Evolutionary conservation across 2,888 invertebrate genomes (phyloP), one percentile per base, ranked within the genome.

Genomic region (Papilio demoleus): DNA sequence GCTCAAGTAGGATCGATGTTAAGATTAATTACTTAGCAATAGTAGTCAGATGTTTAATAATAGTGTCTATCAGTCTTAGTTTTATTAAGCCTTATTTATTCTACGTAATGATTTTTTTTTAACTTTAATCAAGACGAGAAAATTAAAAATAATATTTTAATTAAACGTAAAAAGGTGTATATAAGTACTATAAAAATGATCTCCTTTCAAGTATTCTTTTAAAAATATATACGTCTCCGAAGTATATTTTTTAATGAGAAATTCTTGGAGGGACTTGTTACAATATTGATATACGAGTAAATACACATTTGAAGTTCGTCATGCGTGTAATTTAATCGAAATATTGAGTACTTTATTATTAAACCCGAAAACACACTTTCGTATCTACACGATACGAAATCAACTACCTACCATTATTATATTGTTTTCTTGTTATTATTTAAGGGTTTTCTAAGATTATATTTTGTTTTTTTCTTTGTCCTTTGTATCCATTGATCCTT

Each of bases 261-360:
- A 24, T 40, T 60, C 14, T 40, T 5, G n/a, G 38, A 40, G 24
- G 38, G 4, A 58, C 12, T 22, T 59, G 27, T n/a, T 12, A 56
- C 4, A 17, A 34, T 34, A 58, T 58, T 47, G 3, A 36, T 38
- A 12, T 38, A 38, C 38, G n/a, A 12, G 19, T 22, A 40, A 60
- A 24, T 24, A 24, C 22, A 9, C 27, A 40, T 24, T 24, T 40
- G 38, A 60, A 24, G n/a, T 40, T 24, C 60, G n/a, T 60, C 40
- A 12, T 38, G 24, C n/a, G 22, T 24, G 38, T 60, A 60, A 60
- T 60, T 60, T 60, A 60, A 60, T 40, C 27, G 40, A 24, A 38
- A 27, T 40, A 24, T 40, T 8, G 38, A 40, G 8, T n/a, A 24
- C 40, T 22, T 40, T 60, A 38, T 24, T 60, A 24, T 40, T 22